Evolutionary conservation across 2,113 vertebrate genomes (phyloP).

Genomic region (Aythya baeri): DNA sequence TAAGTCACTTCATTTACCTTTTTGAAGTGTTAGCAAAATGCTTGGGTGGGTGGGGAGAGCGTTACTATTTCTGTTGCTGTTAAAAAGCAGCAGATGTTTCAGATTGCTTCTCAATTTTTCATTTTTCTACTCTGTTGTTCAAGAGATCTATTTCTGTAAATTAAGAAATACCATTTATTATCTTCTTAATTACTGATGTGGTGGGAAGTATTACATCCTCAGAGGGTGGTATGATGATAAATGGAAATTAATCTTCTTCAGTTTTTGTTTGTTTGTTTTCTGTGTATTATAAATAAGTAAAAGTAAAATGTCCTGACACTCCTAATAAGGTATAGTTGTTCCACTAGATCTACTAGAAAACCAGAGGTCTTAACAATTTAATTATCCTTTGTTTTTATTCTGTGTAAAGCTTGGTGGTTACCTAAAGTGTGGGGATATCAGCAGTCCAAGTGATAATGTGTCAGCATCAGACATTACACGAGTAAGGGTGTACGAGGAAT

Average conservation of each 20-base stretch:
- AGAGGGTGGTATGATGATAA: background rate
- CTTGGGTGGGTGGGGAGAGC: background rate
- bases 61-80: background rate
- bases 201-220: background rate
- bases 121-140: background rate
- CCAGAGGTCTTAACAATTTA: background rate
- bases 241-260: background rate
- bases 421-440: background rate
- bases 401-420: background rate
- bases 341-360: background rate
- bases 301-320: background rate
- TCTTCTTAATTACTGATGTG: background rate
- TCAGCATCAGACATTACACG: background rate
- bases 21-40: constrained; percentile 16
- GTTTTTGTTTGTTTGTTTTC: background rate
- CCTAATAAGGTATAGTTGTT: background rate
- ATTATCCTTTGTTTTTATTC: background rate
- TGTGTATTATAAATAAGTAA: background rate
- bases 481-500: background rate
- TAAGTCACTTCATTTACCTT: background rate
- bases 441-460: background rate
- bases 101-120: background rate
- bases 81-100: background rate
- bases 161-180: background rate
- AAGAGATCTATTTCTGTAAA: background rate